phyloP scores from a whole-genome alignment of 2,797 vertebrate genomes.

The Poeciliopsis presidionis region DNA sequence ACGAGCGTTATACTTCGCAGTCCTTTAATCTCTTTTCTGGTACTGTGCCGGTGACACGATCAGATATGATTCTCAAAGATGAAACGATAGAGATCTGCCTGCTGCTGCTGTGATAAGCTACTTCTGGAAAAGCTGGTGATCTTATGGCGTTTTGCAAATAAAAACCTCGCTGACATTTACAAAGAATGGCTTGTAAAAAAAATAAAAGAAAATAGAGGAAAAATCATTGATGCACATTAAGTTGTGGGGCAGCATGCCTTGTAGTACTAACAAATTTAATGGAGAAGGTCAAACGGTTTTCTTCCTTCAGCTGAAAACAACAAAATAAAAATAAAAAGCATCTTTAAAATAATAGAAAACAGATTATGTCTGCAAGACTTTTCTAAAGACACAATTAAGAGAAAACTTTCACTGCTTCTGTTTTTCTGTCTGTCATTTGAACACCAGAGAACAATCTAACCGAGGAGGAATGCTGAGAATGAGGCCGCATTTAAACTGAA shows the following conservation, averaged over 20 bases:
- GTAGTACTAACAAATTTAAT: not conserved
- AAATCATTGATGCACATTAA: not conserved
- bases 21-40: not conserved
- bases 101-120: not conserved
- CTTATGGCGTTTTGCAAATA: not conserved
- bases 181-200: not conserved
- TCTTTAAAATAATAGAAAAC: not conserved
- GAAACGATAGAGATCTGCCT: not conserved
- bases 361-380: not conserved
- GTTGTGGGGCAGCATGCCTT: not conserved
- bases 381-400: not conserved
- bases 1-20: not conserved
- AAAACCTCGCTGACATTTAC: not conserved
- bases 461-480: not conserved
- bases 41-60: not conserved
- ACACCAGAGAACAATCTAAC: not conserved
- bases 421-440: not conserved
- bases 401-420: not conserved
- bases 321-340: not conserved
- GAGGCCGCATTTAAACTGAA: not conserved
- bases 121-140: not conserved
- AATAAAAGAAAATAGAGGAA: not conserved
- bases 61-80: not conserved
- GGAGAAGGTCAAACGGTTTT: not conserved
- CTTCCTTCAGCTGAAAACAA: not conserved